phyloP scores from a whole-genome alignment of 2,888 invertebrate species.

The Hypomecis punctinalis region DNA sequence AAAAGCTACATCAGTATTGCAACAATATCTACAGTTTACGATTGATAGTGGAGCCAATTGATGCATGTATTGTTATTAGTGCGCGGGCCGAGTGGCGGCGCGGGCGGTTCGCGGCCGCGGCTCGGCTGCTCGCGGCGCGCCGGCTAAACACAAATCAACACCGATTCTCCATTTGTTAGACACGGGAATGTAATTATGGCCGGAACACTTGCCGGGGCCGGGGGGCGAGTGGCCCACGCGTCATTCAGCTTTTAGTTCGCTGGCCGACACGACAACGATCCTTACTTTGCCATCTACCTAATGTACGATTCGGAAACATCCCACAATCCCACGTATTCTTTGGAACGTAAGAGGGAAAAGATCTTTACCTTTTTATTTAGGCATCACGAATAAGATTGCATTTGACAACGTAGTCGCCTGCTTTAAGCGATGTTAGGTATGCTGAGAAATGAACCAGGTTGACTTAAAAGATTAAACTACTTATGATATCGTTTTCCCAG shows the following conservation, averaged over 20 bases:
- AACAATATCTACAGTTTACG: neutral
- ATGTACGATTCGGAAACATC: constrained; percentile 59
- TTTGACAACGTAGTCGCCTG: too few species aligned
- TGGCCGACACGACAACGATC: constrained; percentile 78
- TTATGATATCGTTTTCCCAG: too few species aligned
- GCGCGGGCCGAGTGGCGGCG: neutral
- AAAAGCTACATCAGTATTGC: too few species aligned
- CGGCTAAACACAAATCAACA: constrained; percentile 85
- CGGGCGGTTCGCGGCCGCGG: constrained; percentile 11
- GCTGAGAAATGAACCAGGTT: too few species aligned
- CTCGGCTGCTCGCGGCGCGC: constrained; percentile 56
- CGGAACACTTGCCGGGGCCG: constrained; percentile 75
- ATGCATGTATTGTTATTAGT: constrained; percentile 1
- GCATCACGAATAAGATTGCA: too few species aligned
- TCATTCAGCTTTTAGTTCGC: constrained; percentile 81
- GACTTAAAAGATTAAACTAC: too few species aligned
- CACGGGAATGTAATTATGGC: constrained; percentile 86
- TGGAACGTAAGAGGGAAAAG: neutral
- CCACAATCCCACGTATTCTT: constrained; percentile 40
- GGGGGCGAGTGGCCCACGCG: constrained; percentile 58
- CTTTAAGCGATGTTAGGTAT: too few species aligned
- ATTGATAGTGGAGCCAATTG: neutral
- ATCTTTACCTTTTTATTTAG: constrained; percentile 16
- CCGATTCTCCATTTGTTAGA: constrained; percentile 87
- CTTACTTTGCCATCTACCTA: constrained; percentile 71